These are phyloP conservation scores for Meganola albula DNA, from an alignment of 2,888 invertebrate species.

Conservation along the genomic window DNA sequence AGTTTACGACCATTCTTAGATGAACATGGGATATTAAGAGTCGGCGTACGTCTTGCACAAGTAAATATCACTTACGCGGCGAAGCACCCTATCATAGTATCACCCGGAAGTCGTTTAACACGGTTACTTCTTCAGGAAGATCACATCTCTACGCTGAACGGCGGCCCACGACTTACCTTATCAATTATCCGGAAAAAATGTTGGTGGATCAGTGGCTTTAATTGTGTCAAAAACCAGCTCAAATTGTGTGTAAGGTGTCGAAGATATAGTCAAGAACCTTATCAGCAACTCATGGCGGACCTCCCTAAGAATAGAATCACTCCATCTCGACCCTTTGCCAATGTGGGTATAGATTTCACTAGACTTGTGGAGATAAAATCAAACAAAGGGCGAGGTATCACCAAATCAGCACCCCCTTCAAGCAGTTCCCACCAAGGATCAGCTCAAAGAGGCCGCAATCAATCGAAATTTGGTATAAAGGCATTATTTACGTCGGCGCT, in stretches of 20 bases:
- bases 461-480: no score
- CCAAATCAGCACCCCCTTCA: no score
- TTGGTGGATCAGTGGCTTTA: constrained; percentile 1
- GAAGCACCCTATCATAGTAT: no score
- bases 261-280: neutral
- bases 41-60: constrained; percentile 1
- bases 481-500: constrained; percentile 1
- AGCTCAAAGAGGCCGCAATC: no score
- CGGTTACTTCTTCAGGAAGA: no score
- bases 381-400: constrained; percentile 3
- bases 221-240: neutral
- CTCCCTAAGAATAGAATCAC: constrained; percentile 1
- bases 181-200: neutral
- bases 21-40: no score
- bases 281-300: constrained; percentile 3
- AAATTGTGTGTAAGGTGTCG: neutral
- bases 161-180: constrained; percentile 1
- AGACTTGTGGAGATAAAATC: constrained; percentile 3
- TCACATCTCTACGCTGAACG: constrained; percentile 1
- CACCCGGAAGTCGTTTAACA: no score
- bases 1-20: neutral
- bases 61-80: constrained; percentile 3
- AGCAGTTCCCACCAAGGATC: no score
- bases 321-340: constrained; percentile 1
- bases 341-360: constrained; percentile 3